A percentile compares a stretch with the other conserved stretches of the same genome.
These are phyloP conservation scores for Nebria brevicollis DNA, from an alignment of 2,888 invertebrate species.

Conservation along the genomic window DNA sequence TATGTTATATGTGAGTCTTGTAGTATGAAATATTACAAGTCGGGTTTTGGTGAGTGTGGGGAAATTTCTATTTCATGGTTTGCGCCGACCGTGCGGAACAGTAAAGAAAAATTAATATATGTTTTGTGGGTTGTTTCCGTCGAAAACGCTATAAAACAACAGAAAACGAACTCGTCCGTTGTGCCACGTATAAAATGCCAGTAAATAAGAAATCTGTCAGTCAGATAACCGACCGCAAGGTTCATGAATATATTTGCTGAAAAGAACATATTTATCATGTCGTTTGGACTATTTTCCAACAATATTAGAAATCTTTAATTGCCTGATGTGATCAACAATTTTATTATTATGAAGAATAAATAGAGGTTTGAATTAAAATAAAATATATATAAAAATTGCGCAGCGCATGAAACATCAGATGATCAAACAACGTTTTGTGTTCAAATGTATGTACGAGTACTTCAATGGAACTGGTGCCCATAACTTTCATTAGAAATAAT, in stretches of 20 bases:
- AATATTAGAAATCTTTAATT: constrained; percentile 23
- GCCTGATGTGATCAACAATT: too few species aligned
- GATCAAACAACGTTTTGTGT: too few species aligned
- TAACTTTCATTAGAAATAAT: background rate
- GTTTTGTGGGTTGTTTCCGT: constrained; percentile 12
- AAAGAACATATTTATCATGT: constrained; percentile 43
- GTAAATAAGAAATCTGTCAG: constrained; percentile 46
- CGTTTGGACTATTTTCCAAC: background rate
- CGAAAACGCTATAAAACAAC: constrained; percentile 33
- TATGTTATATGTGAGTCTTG: too few species aligned
- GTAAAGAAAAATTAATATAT: constrained; percentile 31
- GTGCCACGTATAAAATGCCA: constrained; percentile 34
- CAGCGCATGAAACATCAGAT: background rate
- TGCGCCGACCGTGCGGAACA: background rate
- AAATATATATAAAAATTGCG: background rate
- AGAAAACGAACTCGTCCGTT: constrained; percentile 28
- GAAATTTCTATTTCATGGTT: background rate
- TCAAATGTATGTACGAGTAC: background rate
- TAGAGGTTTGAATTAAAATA: background rate
- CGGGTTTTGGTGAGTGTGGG: background rate
- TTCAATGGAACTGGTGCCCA: too few species aligned
- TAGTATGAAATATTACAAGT: background rate
- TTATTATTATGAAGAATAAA: background rate
- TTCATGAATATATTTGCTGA: constrained; percentile 43
- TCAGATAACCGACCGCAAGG: constrained; percentile 39